Evolutionary conservation across 2,797 vertebrate genomes (phyloP), one percentile per base, ranked within the genome.

Genomic region (Corythornis leucogaster): DNA sequence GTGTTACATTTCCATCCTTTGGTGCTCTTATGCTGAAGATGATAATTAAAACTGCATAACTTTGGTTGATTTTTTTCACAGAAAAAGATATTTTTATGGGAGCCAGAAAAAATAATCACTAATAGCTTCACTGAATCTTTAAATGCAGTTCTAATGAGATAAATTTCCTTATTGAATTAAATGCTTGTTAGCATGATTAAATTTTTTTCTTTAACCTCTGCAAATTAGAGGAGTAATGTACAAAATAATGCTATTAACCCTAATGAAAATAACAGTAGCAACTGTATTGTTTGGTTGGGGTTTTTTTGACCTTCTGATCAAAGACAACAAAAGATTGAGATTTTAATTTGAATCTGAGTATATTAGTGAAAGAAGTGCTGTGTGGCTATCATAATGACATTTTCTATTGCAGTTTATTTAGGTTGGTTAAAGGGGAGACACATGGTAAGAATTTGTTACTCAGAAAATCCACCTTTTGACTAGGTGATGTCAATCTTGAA

Each of bases 1-100:
- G 79, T 87, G 93, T 89, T 96, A 95, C 42, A 82, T 95, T 96
- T 93, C 92, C 66, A 89, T 96, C 80, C 81, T 96, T 94, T 90
- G 55, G 64, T 89, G 33, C 24, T 89, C 19, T 82, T 89, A 77
- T 46, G 62, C 53, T 89, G 80, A 82, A 90, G n/a, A 80, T 45
- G 63, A 66, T 95, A 92, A 90, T 80, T 85, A 94, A 92, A 92
- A 85, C 45, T 73, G 43, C 17, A 40, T 69, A 89, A 80, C 9
- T 71, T 69, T 22, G 10, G 26, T 40, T 95, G 78, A 66, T 71
- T 94, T 94, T 95, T 85, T 80, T 91, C 42, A 59, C 57, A 77
- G 42, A 83, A 90, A 96, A 95, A 92, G 35, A 81, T 80, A 80
- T 68, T 77, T 94, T 77, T 77, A 57, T 8, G 12, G 26, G 7